These are phyloP conservation scores for Solen grandis DNA, from an alignment of 1,140 invertebrate species.

Conservation along the genomic window DNA sequence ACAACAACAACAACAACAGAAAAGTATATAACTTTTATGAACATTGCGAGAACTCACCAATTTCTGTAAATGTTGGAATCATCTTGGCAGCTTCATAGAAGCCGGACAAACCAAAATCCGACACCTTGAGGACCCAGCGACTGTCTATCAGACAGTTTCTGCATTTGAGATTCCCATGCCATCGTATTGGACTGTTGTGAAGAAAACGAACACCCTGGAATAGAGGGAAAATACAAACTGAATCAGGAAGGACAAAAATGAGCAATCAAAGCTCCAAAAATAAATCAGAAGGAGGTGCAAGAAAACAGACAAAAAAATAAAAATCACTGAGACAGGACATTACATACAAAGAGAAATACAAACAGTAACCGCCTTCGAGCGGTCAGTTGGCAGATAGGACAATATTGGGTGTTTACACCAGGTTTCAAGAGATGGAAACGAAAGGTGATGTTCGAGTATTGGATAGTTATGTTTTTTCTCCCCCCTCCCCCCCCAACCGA, in stretches of 20 bases:
- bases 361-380: too few species aligned
- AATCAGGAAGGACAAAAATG: neutral
- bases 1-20: too few species aligned
- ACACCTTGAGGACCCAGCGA: slow-evolving; percentile 95
- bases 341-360: too few species aligned
- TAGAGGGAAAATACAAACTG: slow-evolving; percentile 10
- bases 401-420: too few species aligned
- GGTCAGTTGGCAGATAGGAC: too few species aligned
- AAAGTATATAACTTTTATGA: too few species aligned
- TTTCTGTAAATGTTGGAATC: slow-evolving; percentile 43
- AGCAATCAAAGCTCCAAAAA: neutral
- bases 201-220: slow-evolving; percentile 82
- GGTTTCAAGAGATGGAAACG: too few species aligned
- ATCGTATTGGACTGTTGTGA: slow-evolving; percentile 91
- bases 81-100: slow-evolving; percentile 81
- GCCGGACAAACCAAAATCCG: slow-evolving; percentile 92
- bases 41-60: too few species aligned
- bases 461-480: too few species aligned
- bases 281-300: neutral
- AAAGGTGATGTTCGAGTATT: too few species aligned
- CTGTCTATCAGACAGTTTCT: slow-evolving; percentile 97
- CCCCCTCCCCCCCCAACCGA: too few species aligned
- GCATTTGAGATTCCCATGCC: slow-evolving; percentile 93
- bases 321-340: too few species aligned
- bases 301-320: neutral